Conservation (phyloP, 2,797 vertebrate species). For the Nyctalus aviator region DNA sequence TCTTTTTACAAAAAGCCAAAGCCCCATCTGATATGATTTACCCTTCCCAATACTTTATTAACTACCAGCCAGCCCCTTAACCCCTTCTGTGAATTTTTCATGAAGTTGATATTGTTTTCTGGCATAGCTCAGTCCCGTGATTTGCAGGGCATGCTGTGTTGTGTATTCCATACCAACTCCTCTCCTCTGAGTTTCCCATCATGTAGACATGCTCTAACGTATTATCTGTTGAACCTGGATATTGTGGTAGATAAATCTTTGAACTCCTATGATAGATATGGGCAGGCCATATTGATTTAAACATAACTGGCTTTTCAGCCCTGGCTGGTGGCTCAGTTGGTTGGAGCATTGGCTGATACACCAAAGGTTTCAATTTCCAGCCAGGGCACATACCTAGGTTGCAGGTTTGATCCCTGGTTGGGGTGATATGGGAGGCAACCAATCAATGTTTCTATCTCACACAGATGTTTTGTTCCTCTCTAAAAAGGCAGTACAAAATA, state of each 20-base stretch:
- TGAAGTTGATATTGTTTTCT: conserved; percentile 61
- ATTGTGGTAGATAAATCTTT: neutral
- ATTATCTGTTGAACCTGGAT: neutral
- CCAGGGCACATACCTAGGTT: neutral
- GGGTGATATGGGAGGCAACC: neutral
- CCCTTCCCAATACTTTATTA: neutral
- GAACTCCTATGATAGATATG: neutral
- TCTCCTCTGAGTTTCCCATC: neutral
- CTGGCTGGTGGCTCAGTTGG: neutral
- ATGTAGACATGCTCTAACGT: conserved; percentile 37
- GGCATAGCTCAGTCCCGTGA: conserved; percentile 24
- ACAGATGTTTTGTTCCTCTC: neutral
- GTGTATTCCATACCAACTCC: neutral
- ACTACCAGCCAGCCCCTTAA: neutral
- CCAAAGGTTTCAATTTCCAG: neutral
- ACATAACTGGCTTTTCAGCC: neutral
- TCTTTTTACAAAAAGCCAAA: neutral
- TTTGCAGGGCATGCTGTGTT: neutral
- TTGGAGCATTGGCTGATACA: neutral
- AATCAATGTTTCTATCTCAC: neutral
- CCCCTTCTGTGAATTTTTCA: conserved; percentile 54
- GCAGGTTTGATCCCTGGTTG: neutral
- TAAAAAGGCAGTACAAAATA: neutral
- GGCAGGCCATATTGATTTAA: neutral
- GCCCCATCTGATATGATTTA: conserved; percentile 32